These are phyloP conservation scores for Pachyrhynchus sulphureomaculatus DNA, from an alignment of 1,140 invertebrate species.

Conservation along the genomic window DNA sequence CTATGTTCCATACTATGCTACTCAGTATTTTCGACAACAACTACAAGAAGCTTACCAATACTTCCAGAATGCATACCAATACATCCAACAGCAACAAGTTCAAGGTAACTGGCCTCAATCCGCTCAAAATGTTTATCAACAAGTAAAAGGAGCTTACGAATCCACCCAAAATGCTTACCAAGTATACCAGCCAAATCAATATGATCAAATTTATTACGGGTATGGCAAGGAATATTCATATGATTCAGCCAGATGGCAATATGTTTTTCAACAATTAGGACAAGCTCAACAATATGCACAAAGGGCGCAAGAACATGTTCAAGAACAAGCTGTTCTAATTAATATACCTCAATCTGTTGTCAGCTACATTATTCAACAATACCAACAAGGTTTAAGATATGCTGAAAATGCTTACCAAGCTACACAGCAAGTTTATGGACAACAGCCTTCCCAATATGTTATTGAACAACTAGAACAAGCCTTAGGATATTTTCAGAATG, in stretches of 20 bases:
- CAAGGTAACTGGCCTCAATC: neutral
- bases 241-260: neutral
- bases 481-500: neutral
- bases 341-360: neutral
- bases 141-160: neutral
- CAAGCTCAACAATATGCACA: neutral
- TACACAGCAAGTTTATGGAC: neutral
- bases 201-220: neutral
- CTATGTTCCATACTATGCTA: neutral
- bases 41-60: neutral
- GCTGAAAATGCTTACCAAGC: neutral
- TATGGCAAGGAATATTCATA: neutral
- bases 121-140: neutral
- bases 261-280: neutral
- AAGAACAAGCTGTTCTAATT: neutral
- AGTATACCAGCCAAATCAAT: neutral
- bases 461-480: neutral
- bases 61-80: conserved; percentile 8
- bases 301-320: neutral
- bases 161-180: neutral
- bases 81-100: neutral
- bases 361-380: neutral
- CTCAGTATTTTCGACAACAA: neutral
- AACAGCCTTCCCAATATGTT: neutral
- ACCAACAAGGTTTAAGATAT: neutral